These are phyloP conservation scores for Agrochola lychnidis DNA, from an alignment of 2,888 invertebrate genomes.

Conservation along the genomic window DNA sequence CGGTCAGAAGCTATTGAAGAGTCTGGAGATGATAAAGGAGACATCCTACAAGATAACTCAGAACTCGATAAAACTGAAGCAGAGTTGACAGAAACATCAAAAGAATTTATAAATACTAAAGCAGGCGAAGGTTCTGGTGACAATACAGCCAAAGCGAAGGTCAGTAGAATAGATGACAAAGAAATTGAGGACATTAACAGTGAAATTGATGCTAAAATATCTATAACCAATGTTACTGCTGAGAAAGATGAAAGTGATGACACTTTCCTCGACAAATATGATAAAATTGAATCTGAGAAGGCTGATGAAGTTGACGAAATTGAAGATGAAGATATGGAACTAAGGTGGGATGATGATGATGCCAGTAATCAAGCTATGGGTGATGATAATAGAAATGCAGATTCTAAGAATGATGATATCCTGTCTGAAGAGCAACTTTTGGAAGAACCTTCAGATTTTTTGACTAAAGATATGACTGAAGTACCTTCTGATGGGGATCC, in stretches of 20 bases:
- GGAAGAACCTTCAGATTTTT: conserved; percentile 16
- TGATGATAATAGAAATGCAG: conserved; percentile 67
- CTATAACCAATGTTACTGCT: neutral
- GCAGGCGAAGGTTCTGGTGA: conserved; percentile 11
- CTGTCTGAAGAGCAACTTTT: conserved; percentile 38
- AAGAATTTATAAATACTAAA: neutral
- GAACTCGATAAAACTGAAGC: neutral
- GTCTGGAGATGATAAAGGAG: conserved; percentile 18
- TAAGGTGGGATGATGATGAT: conserved; percentile 80
- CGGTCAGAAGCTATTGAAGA: neutral
- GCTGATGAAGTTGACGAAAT: conserved; percentile 23
- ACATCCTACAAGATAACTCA: neutral
- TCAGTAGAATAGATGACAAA: neutral
- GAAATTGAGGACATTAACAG: neutral
- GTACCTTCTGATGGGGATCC: neutral
- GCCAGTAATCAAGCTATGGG: conserved; percentile 55
- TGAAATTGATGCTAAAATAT: neutral
- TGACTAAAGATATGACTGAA: neutral
- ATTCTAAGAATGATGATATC: neutral
- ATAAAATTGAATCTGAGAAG: neutral
- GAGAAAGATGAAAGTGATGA: neutral
- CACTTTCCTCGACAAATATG: neutral
- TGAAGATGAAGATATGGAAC: conserved; percentile 73
- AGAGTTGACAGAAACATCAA: neutral
- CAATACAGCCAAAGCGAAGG: neutral